A percentile compares a stretch with the other conserved stretches of the same genome.
Evolutionary conservation across 2,797 vertebrate species (phyloP).

Genomic region (Gymnothorax reevesii): DNA sequence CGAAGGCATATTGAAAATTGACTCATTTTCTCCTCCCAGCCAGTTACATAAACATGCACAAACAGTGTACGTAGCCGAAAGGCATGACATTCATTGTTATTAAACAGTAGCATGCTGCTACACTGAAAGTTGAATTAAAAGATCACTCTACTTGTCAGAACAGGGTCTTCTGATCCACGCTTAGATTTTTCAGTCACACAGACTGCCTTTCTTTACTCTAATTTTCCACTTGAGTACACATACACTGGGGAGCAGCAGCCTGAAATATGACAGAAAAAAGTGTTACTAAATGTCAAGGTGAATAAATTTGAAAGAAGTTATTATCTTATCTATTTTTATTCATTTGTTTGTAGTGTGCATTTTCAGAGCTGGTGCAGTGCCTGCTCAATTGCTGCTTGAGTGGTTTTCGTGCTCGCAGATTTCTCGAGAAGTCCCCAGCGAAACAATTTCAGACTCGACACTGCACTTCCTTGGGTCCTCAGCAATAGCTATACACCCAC

Average conservation of each 20-base stretch:
- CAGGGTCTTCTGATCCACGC: conserved; percentile 24
- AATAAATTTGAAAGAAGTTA: background rate
- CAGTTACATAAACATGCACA: background rate
- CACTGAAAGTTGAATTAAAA: conserved; percentile 23
- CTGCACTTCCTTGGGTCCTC: too few relatives aligned
- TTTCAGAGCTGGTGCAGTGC: background rate
- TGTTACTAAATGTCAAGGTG: background rate
- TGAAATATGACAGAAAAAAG: background rate
- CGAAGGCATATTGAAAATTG: conserved; percentile 6
- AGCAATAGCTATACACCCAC: too few relatives aligned
- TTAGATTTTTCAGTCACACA: background rate
- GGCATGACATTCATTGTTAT: background rate
- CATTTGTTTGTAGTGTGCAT: background rate
- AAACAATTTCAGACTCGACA: too few relatives aligned
- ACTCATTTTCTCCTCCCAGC: background rate
- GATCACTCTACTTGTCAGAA: conserved; percentile 27
- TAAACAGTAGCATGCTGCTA: background rate
- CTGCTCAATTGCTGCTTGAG: too few relatives aligned
- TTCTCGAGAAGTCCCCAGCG: too few relatives aligned
- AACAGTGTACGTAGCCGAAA: conserved; percentile 1
- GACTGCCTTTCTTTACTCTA: conserved; percentile 25
- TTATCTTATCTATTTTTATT: background rate
- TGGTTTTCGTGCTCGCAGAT: too few relatives aligned
- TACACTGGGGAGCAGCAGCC: background rate
- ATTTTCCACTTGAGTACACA: conserved; percentile 10